Base-by-base conservation (phyloP, 1,140 invertebrate species). In the Sogatella furcifera region DNA sequence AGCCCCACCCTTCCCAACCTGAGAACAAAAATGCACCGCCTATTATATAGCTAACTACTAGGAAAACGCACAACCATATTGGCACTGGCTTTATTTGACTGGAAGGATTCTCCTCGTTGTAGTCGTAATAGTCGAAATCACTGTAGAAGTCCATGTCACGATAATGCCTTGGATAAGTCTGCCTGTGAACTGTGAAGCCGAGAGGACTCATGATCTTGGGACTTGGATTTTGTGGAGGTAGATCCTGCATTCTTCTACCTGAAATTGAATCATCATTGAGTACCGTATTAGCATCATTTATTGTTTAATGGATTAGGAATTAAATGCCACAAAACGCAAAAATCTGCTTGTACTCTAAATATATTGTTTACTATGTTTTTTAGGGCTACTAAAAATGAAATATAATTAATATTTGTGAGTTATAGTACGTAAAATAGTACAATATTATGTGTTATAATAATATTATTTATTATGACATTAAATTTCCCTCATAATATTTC, bases 41-140 rank as follows among this genome's bases (percentile, higher is more conserved):
- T 46, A 93, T 79, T 64, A 95, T 94, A 70, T 95, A 95, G 41
- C 88, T 86, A 13, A 93, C 81, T 4, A 95, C 92, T 1, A 95
- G 78, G 65, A 90, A 85, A 41, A 95, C 85, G 70, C 90, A 93
- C 24, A 95, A 74, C 88, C 90, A 93, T 66, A 96, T 95, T 0
- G 92, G 92, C 2, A 93, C 90, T 0, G 89, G 89, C 68, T 82
- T 83, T 63, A 78, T 82, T 68, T 59, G 66, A 56, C 42, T 55
- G 5, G 46, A 17, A 15, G 21, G 46, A 52, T 24, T 55, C 5
- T 62, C 60, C 17, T 65, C 72, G 66, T 56, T 70, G 66, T 58
- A 71, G 52, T 55, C 54, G 64, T 68, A 65, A 54, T 73, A 74
- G 43, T 80, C 78, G 55, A 82, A 78, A 0, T 71, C 72, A 57